A percentile compares a stretch with the other conserved stretches of the same genome.
Evolutionary conservation across 2,888 invertebrate species (phyloP).

Genomic region (Archaeoteleia sp.): DNA sequence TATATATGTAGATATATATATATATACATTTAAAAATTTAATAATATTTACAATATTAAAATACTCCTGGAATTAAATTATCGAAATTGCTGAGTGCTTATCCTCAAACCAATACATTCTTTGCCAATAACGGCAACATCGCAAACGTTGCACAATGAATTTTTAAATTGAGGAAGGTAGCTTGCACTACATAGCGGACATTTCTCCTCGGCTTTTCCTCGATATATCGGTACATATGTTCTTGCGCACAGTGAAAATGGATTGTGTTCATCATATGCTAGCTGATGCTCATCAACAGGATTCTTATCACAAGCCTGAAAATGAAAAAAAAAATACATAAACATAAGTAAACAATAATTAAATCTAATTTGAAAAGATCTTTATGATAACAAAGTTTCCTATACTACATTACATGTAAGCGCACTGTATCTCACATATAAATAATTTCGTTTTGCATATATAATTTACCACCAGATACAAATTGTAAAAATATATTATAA

Average conservation of each 20-base stretch:
- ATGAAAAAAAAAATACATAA: constrained; percentile 11
- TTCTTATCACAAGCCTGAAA: constrained; percentile 92
- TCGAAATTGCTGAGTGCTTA: constrained; percentile 83
- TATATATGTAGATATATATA: too few species aligned
- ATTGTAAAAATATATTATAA: too few species aligned
- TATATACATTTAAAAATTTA: too few species aligned
- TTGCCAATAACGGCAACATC: constrained; percentile 94
- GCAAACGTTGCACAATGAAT: constrained; percentile 89
- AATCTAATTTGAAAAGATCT: too few species aligned
- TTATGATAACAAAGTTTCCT: too few species aligned
- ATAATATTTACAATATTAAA: too few species aligned
- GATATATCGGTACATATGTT: constrained; percentile 94
- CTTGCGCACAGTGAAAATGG: constrained; percentile 96
- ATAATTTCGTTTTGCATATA: too few species aligned
- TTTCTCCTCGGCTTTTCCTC: constrained; percentile 94
- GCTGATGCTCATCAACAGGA: constrained; percentile 89
- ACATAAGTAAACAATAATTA: constrained; percentile 1
- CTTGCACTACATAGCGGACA: constrained; percentile 94
- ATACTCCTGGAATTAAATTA: too few species aligned
- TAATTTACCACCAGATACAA: too few species aligned
- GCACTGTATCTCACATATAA: too few species aligned
- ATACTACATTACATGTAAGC: too few species aligned
- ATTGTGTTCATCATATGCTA: constrained; percentile 97
- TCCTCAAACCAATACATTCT: constrained; percentile 90
- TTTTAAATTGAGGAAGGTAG: constrained; percentile 91